Percentiles rank a stretch among this genome's conserved stretches.
These are phyloP conservation scores for Hydraecia micacea DNA, from an alignment of 2,888 invertebrate species.

Conservation along the genomic window DNA sequence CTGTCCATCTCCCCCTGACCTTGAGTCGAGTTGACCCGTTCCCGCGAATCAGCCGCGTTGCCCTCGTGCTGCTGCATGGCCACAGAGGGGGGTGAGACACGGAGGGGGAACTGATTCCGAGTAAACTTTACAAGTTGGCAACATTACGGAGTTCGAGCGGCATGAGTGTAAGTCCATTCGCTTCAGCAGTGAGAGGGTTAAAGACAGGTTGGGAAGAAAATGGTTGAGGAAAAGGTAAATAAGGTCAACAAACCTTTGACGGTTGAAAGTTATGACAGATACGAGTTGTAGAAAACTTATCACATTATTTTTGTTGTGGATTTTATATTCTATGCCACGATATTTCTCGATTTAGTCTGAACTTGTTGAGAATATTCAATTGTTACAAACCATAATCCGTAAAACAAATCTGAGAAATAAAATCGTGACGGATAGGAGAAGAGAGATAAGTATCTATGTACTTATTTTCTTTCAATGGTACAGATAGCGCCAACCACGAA, in stretches of 20 bases:
- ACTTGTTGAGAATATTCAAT: neutral
- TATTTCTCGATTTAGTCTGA: neutral
- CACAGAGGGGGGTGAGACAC: conserved; percentile 24
- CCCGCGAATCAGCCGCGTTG: conserved; percentile 82
- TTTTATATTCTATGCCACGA: neutral
- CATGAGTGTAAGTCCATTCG: conserved; percentile 34
- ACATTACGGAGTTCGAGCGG: conserved; percentile 42
- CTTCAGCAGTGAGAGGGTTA: conserved; percentile 38
- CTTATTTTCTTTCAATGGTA: too few species aligned
- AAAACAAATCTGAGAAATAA: neutral
- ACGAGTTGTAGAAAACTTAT: neutral
- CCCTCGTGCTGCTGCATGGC: conserved; percentile 58
- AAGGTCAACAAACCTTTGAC: conserved; percentile 29
- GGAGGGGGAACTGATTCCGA: conserved; percentile 53
- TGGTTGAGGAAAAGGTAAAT: conserved; percentile 31
- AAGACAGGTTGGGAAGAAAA: conserved; percentile 45
- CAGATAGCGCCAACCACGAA: too few species aligned
- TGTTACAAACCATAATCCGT: neutral
- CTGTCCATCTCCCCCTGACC: conserved; percentile 83
- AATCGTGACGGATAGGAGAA: neutral
- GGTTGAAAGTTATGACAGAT: neutral
- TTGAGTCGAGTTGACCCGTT: conserved; percentile 87
- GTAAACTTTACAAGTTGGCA: conserved; percentile 66
- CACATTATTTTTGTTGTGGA: neutral
- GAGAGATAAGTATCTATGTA: neutral